These are phyloP conservation scores for Paelopatides confundens DNA, from an alignment of 53 echinoderm and acorn worm genomes.

Conservation along the genomic window DNA sequence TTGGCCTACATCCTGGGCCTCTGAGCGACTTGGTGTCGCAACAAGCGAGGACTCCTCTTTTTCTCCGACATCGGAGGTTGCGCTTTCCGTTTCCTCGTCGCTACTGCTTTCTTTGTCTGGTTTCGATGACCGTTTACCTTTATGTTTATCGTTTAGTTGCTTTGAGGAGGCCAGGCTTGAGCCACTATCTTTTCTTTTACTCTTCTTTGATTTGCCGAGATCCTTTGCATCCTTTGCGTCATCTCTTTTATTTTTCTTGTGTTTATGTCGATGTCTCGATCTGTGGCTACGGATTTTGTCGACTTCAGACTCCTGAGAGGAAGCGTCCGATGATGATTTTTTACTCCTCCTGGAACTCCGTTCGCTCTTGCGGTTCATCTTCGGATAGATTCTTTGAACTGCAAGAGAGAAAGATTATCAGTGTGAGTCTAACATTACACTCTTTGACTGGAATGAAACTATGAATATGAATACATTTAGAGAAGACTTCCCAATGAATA, in stretches of 20 bases:
- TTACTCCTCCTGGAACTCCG: slow-evolving; percentile 63
- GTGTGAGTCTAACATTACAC: too few relatives aligned
- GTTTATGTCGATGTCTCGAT: slow-evolving; percentile 46
- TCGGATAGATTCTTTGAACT: neutral
- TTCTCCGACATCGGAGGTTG: slow-evolving; percentile 59
- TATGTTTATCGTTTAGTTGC: slow-evolving; percentile 21
- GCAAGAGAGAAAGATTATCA: too few relatives aligned
- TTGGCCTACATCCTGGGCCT: slow-evolving; percentile 55
- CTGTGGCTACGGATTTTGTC: slow-evolving; percentile 56
- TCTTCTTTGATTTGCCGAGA: slow-evolving; percentile 39
- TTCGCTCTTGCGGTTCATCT: slow-evolving; percentile 70
- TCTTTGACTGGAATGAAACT: too few relatives aligned
- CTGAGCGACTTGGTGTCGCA: slow-evolving; percentile 4
- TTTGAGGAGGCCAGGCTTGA: slow-evolving; percentile 12
- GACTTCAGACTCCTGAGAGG: slow-evolving; percentile 45
- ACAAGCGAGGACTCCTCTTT: neutral
- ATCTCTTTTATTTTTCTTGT: slow-evolving; percentile 33
- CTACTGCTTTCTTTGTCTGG: slow-evolving; percentile 18
- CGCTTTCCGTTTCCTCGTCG: slow-evolving; percentile 71
- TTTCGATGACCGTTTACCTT: slow-evolving; percentile 19
- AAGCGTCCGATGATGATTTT: slow-evolving; percentile 62
- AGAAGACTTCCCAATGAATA: too few relatives aligned
- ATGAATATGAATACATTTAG: too few relatives aligned
- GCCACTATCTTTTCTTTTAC: slow-evolving; percentile 15
- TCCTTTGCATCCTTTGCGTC: slow-evolving; percentile 25